Base-by-base conservation (phyloP, 2,797 vertebrate genomes). In the Alfaro cultratus region DNA sequence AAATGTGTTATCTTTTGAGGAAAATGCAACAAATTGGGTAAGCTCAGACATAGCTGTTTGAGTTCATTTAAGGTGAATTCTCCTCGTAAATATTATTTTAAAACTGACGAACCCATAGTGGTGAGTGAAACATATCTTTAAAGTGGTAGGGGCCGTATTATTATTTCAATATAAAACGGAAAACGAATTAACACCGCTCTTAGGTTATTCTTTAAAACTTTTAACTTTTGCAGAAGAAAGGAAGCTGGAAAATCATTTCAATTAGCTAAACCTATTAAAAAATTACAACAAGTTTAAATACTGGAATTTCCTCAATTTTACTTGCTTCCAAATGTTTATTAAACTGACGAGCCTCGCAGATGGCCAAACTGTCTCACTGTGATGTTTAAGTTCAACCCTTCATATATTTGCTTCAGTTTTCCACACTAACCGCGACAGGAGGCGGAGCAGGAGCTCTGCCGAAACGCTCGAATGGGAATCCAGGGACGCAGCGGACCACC, bases 401-500 rank as follows among this genome's bases (percentile, higher is more conserved):
- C 26, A 70, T 71, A 45, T 8, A 29, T 46, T 45, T 46, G 11
- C 13, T 43, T 11, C 4, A 3, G 68, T 71, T 70, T 45, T 70
- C 41, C 49, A 71, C 5, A 89, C 93, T 93, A 18, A 96, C 96
- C 86, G 90, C 74, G 2, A 88, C 71, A 0, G 90, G 18, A 9
- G 93, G 88, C 0, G 93, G 90, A 34, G 95, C 79, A 18, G 93
- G 94, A 0, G 84, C 87, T 83, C 93, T 87, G 60, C 95, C 94
- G 0, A 85, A 77, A 1, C 89, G 90, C 3, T 87, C 46, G 78
- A 97, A 96, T 83, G 93, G 95, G 31, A 94, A 88, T 36, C 97
- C 95, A 0, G 96, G 94, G 67, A 96, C 82, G 11, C 99, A 99
- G 93, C 96, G 97, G 85, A 97, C 93, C 2, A 98, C 95, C 0